A percentile compares a stretch with the other conserved stretches of the same genome.
These are phyloP conservation scores for Rana temporaria DNA, from an alignment of 2,113 vertebrate species.

Conservation along the genomic window DNA sequence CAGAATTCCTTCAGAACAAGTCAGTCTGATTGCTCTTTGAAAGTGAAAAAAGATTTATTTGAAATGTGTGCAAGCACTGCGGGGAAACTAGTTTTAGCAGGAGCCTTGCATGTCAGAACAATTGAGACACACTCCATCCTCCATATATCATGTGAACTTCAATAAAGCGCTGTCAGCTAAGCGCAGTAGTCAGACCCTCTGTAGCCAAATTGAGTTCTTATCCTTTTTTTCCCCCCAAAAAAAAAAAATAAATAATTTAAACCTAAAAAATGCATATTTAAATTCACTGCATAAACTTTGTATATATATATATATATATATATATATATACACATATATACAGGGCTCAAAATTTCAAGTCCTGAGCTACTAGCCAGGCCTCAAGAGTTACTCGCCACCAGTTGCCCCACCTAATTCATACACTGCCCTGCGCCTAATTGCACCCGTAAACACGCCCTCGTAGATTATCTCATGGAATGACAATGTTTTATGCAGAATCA, in stretches of 20 bases:
- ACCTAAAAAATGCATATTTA: neutral
- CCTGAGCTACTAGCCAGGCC: too few relatives aligned
- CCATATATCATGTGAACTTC: conserved; percentile 18
- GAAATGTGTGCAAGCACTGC: conserved; percentile 22
- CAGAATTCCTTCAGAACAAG: conserved; percentile 1
- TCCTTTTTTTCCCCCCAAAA: too few relatives aligned
- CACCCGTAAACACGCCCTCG: too few relatives aligned
- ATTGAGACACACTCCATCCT: conserved; percentile 32
- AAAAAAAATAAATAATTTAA: neutral
- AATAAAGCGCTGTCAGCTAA: neutral
- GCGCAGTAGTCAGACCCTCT: neutral
- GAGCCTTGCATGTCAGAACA: conserved; percentile 23
- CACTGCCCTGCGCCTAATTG: too few relatives aligned
- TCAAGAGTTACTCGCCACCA: too few relatives aligned
- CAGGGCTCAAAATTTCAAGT: too few relatives aligned
- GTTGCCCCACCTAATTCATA: too few relatives aligned
- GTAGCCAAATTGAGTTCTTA: too few relatives aligned
- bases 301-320: neutral
- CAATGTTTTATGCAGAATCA: too few relatives aligned
- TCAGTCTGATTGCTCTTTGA: conserved; percentile 36
- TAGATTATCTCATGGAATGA: too few relatives aligned
- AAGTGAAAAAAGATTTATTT: conserved; percentile 19
- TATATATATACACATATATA: too few relatives aligned
- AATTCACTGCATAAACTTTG: neutral
- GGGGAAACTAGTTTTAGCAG: conserved; percentile 12